These are phyloP conservation scores for Pseudoips prasinana DNA, from an alignment of 2,888 invertebrate genomes.

Conservation along the genomic window DNA sequence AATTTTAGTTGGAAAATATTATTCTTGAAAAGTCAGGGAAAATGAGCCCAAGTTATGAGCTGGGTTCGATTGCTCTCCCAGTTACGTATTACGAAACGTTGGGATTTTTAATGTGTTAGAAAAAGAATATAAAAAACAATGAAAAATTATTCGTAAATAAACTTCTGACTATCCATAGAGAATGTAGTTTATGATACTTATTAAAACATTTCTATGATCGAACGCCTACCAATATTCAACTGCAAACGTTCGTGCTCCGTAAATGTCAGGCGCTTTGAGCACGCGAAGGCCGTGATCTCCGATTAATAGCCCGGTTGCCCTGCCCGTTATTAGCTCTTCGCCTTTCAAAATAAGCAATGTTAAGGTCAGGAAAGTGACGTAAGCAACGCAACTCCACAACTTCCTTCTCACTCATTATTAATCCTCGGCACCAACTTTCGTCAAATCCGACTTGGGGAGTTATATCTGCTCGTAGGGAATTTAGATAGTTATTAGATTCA, in stretches of 20 bases:
- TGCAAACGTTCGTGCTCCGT: slow-evolving; percentile 66
- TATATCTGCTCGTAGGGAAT: background rate
- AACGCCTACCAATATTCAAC: slow-evolving; percentile 58
- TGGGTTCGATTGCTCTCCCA: too few relatives aligned
- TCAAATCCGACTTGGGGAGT: background rate
- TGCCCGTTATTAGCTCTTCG: slow-evolving; percentile 61
- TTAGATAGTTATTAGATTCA: background rate
- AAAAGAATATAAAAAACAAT: too few relatives aligned
- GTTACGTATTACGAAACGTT: too few relatives aligned
- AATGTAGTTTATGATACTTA: too few relatives aligned
- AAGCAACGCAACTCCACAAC: background rate
- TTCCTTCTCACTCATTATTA: background rate
- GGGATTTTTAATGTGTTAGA: too few relatives aligned
- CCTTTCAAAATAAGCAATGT: slow-evolving; percentile 52
- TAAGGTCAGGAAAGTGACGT: background rate
- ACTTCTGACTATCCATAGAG: too few relatives aligned
- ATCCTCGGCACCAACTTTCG: background rate
- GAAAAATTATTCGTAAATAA: too few relatives aligned
- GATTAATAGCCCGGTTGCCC: slow-evolving; percentile 63
- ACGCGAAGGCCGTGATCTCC: slow-evolving; percentile 74
- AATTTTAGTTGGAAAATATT: too few relatives aligned
- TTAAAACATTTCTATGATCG: slow-evolving; percentile 2
- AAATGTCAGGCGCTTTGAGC: slow-evolving; percentile 60
- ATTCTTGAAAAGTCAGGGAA: too few relatives aligned
- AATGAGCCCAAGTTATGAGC: too few relatives aligned